A percentile compares a stretch with the other conserved stretches of the same genome.
These are phyloP conservation scores for Dicycla oo DNA, from an alignment of 2,888 invertebrate genomes.

Conservation along the genomic window DNA sequence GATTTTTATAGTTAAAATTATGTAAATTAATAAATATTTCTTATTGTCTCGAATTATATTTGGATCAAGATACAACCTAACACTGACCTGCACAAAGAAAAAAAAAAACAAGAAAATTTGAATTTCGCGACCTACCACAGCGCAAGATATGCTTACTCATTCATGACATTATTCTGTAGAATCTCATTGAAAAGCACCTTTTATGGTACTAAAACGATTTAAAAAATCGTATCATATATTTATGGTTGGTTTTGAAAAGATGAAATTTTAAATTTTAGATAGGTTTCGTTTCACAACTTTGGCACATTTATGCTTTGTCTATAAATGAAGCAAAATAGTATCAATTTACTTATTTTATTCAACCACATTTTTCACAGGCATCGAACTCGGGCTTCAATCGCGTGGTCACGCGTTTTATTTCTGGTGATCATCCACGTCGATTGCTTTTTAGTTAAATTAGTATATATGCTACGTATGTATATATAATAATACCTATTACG, in stretches of 20 bases:
- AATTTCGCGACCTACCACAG: too few species aligned
- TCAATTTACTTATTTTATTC: neutral
- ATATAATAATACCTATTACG: too few species aligned
- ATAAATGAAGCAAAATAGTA: neutral
- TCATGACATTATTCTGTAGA: neutral
- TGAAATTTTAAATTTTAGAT: neutral
- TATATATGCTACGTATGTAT: too few species aligned
- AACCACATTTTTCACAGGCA: neutral
- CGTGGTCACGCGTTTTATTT: too few species aligned
- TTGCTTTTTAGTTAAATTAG: too few species aligned
- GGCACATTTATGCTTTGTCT: neutral
- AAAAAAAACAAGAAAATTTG: too few species aligned
- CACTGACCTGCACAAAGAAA: too few species aligned
- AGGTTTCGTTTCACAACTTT: slow-evolving; percentile 3
- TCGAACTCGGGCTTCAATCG: neutral
- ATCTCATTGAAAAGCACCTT: slow-evolving; percentile 30
- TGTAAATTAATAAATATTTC: too few species aligned
- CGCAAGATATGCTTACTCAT: slow-evolving; percentile 8
- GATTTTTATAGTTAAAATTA: too few species aligned
- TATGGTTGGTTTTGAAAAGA: slow-evolving; percentile 9
- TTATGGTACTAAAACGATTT: slow-evolving; percentile 7
- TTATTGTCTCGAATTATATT: too few species aligned
- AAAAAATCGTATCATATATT: slow-evolving; percentile 1
- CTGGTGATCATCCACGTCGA: too few species aligned
- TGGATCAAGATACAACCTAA: too few species aligned